Evolutionary conservation across 1,140 invertebrate genomes (phyloP).

Genomic region (Palaemon carinicauda): DNA sequence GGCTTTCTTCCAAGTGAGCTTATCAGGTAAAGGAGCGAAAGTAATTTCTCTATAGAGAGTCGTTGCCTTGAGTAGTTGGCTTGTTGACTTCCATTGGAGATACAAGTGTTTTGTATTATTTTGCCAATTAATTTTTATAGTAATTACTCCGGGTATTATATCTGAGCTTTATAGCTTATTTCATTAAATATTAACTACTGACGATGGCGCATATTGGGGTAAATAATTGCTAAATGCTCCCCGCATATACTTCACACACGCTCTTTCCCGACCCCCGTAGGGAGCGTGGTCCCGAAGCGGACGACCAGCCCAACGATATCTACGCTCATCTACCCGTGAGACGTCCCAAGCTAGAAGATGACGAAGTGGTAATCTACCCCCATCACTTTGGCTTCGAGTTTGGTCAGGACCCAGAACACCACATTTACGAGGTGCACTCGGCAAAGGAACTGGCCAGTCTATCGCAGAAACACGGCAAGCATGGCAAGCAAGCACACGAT

Average conservation of each 20-base stretch:
- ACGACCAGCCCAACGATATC: slow-evolving; percentile 42
- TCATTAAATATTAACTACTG: no score
- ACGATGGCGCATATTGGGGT: no score
- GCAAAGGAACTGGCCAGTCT: slow-evolving; percentile 28
- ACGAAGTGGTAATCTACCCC: slow-evolving; percentile 45
- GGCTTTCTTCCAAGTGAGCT: slow-evolving; percentile 43
- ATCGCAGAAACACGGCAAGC: slow-evolving; percentile 41
- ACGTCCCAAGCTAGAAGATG: not conserved
- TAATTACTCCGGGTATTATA: no score
- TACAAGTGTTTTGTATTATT: no score
- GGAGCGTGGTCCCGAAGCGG: slow-evolving; percentile 19
- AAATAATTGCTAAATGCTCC: no score
- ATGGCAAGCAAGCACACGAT: slow-evolving; percentile 22
- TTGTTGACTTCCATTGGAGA: no score
- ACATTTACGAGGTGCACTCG: slow-evolving; percentile 44
- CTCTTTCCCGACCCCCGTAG: not conserved
- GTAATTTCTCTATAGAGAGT: no score
- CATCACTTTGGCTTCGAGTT: slow-evolving; percentile 47
- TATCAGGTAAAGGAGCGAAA: slow-evolving; percentile 37
- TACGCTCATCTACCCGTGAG: slow-evolving; percentile 24
- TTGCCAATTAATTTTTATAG: no score
- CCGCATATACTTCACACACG: no score
- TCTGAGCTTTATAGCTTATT: no score
- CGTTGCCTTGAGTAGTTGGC: no score
- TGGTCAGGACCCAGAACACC: slow-evolving; percentile 46